Evolutionary conservation across 2,113 vertebrate species (phyloP), one percentile per base, ranked within the genome.

Genomic region (Peromyscus polionotus): DNA sequence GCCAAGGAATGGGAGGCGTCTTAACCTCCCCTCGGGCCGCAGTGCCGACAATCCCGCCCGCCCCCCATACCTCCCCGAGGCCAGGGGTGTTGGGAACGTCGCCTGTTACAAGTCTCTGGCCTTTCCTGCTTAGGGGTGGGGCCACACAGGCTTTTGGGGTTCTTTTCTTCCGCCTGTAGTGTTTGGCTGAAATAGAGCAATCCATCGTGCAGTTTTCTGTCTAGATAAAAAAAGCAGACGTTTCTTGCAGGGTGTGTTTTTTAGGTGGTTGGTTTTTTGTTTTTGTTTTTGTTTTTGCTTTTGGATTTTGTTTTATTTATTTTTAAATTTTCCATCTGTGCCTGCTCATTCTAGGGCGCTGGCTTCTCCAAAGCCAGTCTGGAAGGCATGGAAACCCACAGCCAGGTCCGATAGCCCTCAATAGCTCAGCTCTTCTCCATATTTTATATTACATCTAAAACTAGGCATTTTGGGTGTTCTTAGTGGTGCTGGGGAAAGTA

Each of bases 371-470:
- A 72, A 31, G 87, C 61, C 68, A 31, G 68, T 90, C 17, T 51
- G 45, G 26, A 81, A 94, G 51, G 79, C 70, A 48, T 11, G 31
- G n/a, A 51, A 77, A 91, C 92, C 80, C 11, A 13, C n/a, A 59
- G 93, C 33, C 19, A 65, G 33, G 45, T 84, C 63, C 61, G 7
- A 12, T 72, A 39, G 14, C 13, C 54, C 45, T 31, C 65, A 73
- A 65, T 16, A 54, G 33, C 36, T 80, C 36, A 68, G 39, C 17
- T 63, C 70, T 80, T 90, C 54, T 88, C 79, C 61, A 33, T 91
- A 73, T 57, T 93, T 97, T 93, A 94, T 28, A n/a, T 75, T 75
- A 10, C 42, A 61, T 59, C 76, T 36, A 67, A 93, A 93, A 33
- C 48, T 24, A 80, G 9, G 51, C 19, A 12, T 39, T 88, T 26